A percentile compares a stretch with the other conserved stretches of the same genome.
Evolutionary conservation across 1,140 invertebrate species (phyloP).

Genomic region (Lordiphosa stackelbergi): DNA sequence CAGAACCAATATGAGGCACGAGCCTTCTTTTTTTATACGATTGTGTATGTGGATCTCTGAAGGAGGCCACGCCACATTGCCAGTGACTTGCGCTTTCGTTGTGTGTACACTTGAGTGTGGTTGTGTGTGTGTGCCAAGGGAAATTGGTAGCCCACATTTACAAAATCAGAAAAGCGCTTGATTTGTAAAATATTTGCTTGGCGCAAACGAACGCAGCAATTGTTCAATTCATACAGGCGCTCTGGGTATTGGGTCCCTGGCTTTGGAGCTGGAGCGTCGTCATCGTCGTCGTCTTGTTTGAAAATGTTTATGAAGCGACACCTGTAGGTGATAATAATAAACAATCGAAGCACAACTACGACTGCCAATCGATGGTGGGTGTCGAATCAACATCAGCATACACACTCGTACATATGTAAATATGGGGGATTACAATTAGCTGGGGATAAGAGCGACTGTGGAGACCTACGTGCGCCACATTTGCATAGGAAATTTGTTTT

Average conservation of each 20-base stretch:
- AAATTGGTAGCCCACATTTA: constrained; percentile 76
- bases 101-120: constrained; percentile 38
- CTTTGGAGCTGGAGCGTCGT: constrained; percentile 12
- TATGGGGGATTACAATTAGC: constrained; percentile 46
- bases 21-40: constrained; percentile 40
- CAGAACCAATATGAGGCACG: constrained; percentile 45
- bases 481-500: constrained; percentile 1
- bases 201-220: constrained; percentile 74
- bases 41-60: constrained; percentile 64
- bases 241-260: constrained; percentile 19
- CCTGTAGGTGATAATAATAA: constrained; percentile 75
- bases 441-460: constrained; percentile 3
- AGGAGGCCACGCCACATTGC: constrained; percentile 61
- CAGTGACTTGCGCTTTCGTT: constrained; percentile 74
- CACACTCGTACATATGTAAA: constrained; percentile 34
- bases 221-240: constrained; percentile 64
- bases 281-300: constrained; percentile 50
- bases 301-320: constrained; percentile 74
- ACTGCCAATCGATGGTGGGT: constrained; percentile 57
- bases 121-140: constrained; percentile 54
- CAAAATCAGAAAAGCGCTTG: constrained; percentile 76
- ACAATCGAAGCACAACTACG: constrained; percentile 65
- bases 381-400: constrained; percentile 4
- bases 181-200: constrained; percentile 76
- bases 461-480: not conserved